Percentiles rank a stretch among this genome's conserved stretches.
Conservation (phyloP, 2,888 invertebrate species). For the Onchidella celtica region DNA sequence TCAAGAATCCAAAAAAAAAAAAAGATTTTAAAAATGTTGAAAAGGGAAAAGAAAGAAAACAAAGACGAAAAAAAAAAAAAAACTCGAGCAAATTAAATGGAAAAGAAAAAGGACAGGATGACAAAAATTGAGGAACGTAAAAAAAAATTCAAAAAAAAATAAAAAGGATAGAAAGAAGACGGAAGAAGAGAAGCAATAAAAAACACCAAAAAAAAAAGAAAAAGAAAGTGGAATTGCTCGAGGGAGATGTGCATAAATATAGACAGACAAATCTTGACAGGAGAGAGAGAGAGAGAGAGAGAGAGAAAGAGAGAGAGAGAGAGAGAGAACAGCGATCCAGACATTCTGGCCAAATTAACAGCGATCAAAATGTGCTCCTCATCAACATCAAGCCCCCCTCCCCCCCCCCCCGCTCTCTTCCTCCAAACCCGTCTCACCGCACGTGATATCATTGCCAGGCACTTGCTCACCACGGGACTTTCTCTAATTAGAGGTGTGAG, state of each 20-base stretch:
- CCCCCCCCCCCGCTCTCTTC: too few relatives aligned
- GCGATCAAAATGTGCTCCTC: not conserved
- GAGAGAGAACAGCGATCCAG: not conserved
- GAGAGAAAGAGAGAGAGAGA: not conserved
- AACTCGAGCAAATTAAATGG: too few relatives aligned
- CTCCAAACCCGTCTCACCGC: too few relatives aligned
- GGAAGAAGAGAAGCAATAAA: not conserved
- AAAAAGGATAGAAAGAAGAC: not conserved
- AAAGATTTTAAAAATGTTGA: too few relatives aligned
- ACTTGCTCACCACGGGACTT: not conserved
- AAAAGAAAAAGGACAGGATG: too few relatives aligned
- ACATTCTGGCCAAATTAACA: not conserved
- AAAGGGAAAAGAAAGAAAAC: too few relatives aligned
- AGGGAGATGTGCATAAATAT: too few relatives aligned
- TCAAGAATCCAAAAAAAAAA: too few relatives aligned
- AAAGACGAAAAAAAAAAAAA: too few relatives aligned
- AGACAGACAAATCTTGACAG: not conserved
- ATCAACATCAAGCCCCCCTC: not conserved
- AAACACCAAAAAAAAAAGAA: not conserved
- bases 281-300: not conserved
- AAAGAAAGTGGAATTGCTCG: not conserved
- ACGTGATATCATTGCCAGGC: constrained; percentile 3
- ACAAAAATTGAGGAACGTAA: too few relatives aligned
- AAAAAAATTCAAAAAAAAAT: not conserved
- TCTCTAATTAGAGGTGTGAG: constrained; percentile 10